Percentiles rank a stretch among this genome's conserved stretches.
phyloP scores from a whole-genome alignment of 2,888 invertebrate genomes.

The Coelopa pilipes region DNA sequence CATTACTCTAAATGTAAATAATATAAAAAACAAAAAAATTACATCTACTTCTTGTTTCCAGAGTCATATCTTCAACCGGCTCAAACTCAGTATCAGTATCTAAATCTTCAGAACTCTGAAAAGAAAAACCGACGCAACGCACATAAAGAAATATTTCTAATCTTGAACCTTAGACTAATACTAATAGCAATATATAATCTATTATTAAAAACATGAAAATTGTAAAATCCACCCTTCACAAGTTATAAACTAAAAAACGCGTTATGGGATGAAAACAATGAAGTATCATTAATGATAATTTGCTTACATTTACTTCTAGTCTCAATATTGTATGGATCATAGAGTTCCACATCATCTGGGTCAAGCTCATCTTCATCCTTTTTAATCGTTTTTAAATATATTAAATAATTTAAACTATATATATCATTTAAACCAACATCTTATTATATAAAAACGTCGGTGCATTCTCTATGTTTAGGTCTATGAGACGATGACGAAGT shows the following conservation, averaged over 20 bases:
- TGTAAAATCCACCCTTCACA: too few species aligned
- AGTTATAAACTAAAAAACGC: too few species aligned
- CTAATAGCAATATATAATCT: slow-evolving; percentile 34
- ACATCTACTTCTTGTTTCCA: slow-evolving; percentile 76
- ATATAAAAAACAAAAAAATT: slow-evolving; percentile 43
- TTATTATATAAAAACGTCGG: not conserved
- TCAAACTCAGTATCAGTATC: slow-evolving; percentile 78
- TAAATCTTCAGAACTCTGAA: slow-evolving; percentile 75
- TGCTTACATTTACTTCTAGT: slow-evolving; percentile 90
- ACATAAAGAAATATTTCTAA: too few species aligned
- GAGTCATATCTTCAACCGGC: slow-evolving; percentile 75
- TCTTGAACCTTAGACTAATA: too few species aligned
- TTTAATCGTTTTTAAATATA: not conserved
- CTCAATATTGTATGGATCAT: slow-evolving; percentile 88
- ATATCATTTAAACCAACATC: not conserved
- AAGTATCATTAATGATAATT: not conserved
- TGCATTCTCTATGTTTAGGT: too few species aligned
- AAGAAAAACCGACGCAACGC: slow-evolving; percentile 41
- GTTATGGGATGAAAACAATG: too few species aligned
- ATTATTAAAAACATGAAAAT: too few species aligned
- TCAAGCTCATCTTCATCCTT: slow-evolving; percentile 89
- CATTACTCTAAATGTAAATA: not conserved
- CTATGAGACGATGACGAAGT: too few species aligned
- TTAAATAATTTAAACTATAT: not conserved
- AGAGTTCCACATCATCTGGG: slow-evolving; percentile 87